Conservation (phyloP, 2,797 vertebrate genomes). For the Sciaenops ocellatus region DNA sequence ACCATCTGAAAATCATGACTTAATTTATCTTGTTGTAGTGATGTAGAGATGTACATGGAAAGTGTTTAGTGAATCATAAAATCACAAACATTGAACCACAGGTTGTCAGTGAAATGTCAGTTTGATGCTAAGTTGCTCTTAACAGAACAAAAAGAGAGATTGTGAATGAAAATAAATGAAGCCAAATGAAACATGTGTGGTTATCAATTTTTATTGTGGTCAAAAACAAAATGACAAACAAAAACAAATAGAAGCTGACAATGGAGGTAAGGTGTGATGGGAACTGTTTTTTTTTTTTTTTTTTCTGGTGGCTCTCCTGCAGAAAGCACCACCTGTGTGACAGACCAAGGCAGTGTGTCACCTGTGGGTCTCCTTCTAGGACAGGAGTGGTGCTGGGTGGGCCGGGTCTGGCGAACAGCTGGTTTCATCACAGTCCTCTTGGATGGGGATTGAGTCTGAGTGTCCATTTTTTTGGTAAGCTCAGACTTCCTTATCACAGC, state of each 20-base stretch:
- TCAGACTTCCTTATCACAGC: constrained; percentile 98
- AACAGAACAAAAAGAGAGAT: constrained; percentile 44
- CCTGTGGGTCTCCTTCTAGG: constrained; percentile 99
- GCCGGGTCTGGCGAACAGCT: constrained; percentile 93
- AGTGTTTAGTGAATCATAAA: background rate
- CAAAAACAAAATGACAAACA: constrained; percentile 29
- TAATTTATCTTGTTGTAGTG: constrained; percentile 5
- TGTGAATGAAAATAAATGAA: constrained; percentile 43
- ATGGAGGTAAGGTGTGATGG: constrained; percentile 81
- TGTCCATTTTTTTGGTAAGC: constrained; percentile 96
- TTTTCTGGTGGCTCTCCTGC: constrained; percentile 89
- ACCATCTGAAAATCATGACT: constrained; percentile 10
- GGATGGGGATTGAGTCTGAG: constrained; percentile 95
- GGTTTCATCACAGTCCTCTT: constrained; percentile 96
- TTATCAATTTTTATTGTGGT: constrained; percentile 59
- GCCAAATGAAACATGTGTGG: constrained; percentile 45
- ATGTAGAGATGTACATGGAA: background rate
- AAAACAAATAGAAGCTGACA: constrained; percentile 78
- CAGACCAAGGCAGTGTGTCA: constrained; percentile 78
- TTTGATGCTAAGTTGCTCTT: constrained; percentile 10
- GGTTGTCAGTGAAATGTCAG: background rate
- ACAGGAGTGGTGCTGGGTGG: constrained; percentile 95
- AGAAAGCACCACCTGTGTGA: constrained; percentile 65
- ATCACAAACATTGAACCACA: background rate
- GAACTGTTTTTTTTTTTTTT: too few species aligned